phyloP scores from a whole-genome alignment of 2,797 vertebrate genomes.

The Numenius phaeopus region DNA sequence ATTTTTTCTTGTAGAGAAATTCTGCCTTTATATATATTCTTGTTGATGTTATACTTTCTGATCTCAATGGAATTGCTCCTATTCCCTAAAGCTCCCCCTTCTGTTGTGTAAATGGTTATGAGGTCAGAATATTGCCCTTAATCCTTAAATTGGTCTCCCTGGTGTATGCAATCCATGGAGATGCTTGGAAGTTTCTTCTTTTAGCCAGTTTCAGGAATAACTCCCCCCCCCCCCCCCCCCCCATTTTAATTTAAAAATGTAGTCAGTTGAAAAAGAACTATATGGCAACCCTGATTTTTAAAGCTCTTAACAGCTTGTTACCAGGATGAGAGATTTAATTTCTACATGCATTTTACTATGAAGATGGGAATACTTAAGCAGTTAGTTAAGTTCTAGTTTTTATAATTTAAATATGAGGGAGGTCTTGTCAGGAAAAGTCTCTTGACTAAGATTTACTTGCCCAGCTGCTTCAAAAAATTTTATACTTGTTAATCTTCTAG shows the following conservation, averaged over 20 bases:
- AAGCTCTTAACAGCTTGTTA: neutral
- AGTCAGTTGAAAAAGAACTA: neutral
- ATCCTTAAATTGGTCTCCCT: neutral
- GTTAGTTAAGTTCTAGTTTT: neutral
- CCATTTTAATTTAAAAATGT: neutral
- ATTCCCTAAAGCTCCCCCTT: neutral
- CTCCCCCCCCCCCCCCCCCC: accelerated
- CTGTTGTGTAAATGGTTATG: neutral
- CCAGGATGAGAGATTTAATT: neutral
- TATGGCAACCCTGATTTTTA: neutral
- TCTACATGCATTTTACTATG: neutral
- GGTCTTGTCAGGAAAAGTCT: neutral
- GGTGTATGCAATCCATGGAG: neutral
- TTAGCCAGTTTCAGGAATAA: neutral
- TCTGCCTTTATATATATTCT: neutral
- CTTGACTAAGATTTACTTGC: neutral
- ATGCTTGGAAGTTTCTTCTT: neutral
- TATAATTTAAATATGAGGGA: neutral
- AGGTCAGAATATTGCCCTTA: neutral
- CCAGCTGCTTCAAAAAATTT: neutral
- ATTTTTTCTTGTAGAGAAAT: neutral
- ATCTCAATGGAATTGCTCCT: neutral
- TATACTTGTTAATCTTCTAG: constrained; percentile 4
- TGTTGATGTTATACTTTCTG: neutral
- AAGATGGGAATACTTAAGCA: neutral